These are phyloP conservation scores for Phymatocera aterrima DNA, from an alignment of 2,888 invertebrate species.

Conservation along the genomic window DNA sequence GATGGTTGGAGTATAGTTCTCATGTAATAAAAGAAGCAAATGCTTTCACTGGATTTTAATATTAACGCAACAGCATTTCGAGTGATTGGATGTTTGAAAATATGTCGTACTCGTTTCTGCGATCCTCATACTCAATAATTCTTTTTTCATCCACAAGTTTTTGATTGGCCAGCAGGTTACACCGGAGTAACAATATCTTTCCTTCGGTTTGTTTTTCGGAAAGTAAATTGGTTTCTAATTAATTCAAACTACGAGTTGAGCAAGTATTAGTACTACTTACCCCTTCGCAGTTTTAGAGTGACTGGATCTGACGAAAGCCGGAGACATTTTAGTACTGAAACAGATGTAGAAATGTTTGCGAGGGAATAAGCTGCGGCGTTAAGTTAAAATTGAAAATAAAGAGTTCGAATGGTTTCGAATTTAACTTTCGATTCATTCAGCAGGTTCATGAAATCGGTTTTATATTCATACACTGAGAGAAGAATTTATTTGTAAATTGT, in stretches of 20 bases:
- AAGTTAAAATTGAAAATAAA: slow-evolving; percentile 41
- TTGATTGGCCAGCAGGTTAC: neutral
- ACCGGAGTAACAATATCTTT: neutral
- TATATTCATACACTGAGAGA: too few relatives aligned
- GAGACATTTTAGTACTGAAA: slow-evolving; percentile 94
- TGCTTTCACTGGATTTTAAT: neutral
- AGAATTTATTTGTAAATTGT: neutral
- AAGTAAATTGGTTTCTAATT: slow-evolving; percentile 13
- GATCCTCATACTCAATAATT: neutral
- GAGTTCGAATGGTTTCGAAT: neutral
- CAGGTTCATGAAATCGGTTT: neutral
- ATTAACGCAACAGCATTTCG: neutral
- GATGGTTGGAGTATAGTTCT: neutral
- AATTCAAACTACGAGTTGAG: slow-evolving; percentile 17
- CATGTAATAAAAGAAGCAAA: neutral
- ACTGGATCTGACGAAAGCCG: slow-evolving; percentile 94
- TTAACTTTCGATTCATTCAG: neutral
- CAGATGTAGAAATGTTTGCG: slow-evolving; percentile 67
- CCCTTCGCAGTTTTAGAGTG: slow-evolving; percentile 92
- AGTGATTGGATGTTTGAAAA: neutral
- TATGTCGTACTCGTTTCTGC: neutral
- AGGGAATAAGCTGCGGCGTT: slow-evolving; percentile 42
- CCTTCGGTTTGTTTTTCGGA: neutral
- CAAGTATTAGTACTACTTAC: slow-evolving; percentile 77
- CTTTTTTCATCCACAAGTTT: neutral